Evolutionary conservation across 2,113 vertebrate genomes (phyloP).

Genomic region (Hucho hucho): DNA sequence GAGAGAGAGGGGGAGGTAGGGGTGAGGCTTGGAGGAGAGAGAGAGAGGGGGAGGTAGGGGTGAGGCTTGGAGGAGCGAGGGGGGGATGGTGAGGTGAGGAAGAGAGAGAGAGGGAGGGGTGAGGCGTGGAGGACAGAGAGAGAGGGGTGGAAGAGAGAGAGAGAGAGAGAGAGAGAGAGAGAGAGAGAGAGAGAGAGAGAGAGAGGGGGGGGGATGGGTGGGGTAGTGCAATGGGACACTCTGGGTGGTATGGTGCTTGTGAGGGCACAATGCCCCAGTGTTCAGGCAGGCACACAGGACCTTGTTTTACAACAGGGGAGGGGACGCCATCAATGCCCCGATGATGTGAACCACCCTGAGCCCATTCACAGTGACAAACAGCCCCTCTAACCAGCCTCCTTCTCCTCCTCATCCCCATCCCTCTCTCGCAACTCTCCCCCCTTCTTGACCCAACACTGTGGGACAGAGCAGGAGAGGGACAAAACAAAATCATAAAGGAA

Average conservation of each 20-base stretch:
- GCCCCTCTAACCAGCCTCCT: constrained; percentile 73
- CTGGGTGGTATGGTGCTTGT: constrained; percentile 93
- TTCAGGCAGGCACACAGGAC: constrained; percentile 79
- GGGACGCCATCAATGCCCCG: constrained; percentile 85
- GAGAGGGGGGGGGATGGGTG: constrained; percentile 70
- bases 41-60: no score
- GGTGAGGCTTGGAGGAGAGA: no score
- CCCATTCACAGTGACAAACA: constrained; percentile 89
- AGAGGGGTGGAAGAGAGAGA: no score
- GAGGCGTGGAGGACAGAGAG: no score
- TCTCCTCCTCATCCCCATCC: constrained; percentile 30
- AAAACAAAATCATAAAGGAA: constrained; percentile 5
- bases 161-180: no score
- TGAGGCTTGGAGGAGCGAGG: no score
- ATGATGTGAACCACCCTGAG: constrained; percentile 90
- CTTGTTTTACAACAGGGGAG: constrained; percentile 99
- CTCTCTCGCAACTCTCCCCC: constrained; percentile 34
- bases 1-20: no score
- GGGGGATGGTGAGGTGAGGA: fast-evolving
- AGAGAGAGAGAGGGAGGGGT: no score
- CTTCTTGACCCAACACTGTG: constrained; percentile 53
- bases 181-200: no score
- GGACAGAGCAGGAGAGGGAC: constrained; percentile 46
- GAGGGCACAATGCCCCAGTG: constrained; percentile 89
- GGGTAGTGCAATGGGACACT: constrained; percentile 80